Evolutionary conservation across 92 coral and sea anemone species (phyloP).

Genomic region (Epizoanthus rinbou): DNA sequence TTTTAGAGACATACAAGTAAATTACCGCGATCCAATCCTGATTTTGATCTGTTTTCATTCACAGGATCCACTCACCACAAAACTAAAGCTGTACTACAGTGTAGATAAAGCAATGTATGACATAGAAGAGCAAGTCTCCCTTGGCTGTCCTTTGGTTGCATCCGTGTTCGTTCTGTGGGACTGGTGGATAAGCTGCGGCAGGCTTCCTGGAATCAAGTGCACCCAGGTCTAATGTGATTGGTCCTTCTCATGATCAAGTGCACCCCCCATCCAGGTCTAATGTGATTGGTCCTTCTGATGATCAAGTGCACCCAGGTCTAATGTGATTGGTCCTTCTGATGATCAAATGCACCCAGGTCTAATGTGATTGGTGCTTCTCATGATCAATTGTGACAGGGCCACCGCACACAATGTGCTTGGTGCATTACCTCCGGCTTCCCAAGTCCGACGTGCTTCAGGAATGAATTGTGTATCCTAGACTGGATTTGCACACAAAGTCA

Average conservation of each 20-base stretch:
- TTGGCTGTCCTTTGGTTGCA: slow-evolving; percentile 91
- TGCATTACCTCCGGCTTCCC: too few relatives aligned
- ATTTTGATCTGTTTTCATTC: neutral
- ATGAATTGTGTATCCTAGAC: too few relatives aligned
- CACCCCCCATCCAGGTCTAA: slow-evolving; percentile 80
- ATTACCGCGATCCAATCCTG: neutral
- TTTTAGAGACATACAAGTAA: too few relatives aligned
- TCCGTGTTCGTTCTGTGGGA: slow-evolving; percentile 94
- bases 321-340: neutral
- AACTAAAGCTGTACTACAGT: slow-evolving; percentile 64
- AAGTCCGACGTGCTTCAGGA: too few relatives aligned
- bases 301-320: slow-evolving; percentile 77
- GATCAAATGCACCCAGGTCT: too few relatives aligned
- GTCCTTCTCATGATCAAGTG: slow-evolving; percentile 8
- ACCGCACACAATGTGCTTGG: too few relatives aligned
- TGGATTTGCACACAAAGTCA: too few relatives aligned
- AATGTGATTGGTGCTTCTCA: too few relatives aligned
- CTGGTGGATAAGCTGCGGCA: slow-evolving; percentile 93
- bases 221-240: slow-evolving; percentile 63
- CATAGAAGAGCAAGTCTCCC: slow-evolving; percentile 52
- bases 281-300: neutral
- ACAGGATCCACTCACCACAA: slow-evolving; percentile 71
- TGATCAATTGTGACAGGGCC: neutral
- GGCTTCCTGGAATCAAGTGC: slow-evolving; percentile 65
- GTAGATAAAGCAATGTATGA: slow-evolving; percentile 44